Conservation (phyloP, 2,113 vertebrate genomes). For the Hemiprocne comata region DNA sequence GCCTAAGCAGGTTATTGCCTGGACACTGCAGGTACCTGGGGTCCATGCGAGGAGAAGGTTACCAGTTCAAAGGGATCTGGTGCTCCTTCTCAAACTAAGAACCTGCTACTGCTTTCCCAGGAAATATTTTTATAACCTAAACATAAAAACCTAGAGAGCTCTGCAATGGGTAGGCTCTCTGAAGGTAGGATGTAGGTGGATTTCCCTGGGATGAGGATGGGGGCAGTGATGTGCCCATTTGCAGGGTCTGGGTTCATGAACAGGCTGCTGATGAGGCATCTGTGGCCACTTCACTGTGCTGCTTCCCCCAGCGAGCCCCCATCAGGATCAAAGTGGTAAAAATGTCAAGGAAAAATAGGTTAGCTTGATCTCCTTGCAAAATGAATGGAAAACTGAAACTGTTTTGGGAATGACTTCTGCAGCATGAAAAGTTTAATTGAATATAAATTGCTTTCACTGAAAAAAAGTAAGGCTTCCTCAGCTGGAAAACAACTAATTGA, state of each 20-base stretch:
- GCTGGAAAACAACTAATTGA: not conserved
- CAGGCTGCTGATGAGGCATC: not conserved
- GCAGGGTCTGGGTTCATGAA: not conserved
- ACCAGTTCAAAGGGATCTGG: not conserved
- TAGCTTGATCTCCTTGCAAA: not conserved
- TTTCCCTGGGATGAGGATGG: not conserved
- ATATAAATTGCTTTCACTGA: not conserved
- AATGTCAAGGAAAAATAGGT: not conserved
- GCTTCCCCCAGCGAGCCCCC: not conserved
- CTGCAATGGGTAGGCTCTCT: not conserved
- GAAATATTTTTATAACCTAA: not conserved
- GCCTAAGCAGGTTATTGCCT: not conserved
- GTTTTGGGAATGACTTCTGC: not conserved
- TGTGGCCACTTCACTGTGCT: fast-evolving
- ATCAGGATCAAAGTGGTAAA: not conserved
- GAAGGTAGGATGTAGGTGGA: not conserved
- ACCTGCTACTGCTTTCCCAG: not conserved
- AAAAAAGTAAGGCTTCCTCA: not conserved
- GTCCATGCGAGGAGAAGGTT: fast-evolving
- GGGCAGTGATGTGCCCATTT: fast-evolving
- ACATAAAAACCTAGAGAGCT: not conserved
- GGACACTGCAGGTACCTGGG: not conserved
- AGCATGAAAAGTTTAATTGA: not conserved
- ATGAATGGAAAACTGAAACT: not conserved
- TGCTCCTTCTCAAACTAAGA: not conserved